Percentiles rank a stretch among this genome's conserved stretches.
phyloP scores from a whole-genome alignment of 2,797 vertebrate genomes.

The Zalophus californianus region DNA sequence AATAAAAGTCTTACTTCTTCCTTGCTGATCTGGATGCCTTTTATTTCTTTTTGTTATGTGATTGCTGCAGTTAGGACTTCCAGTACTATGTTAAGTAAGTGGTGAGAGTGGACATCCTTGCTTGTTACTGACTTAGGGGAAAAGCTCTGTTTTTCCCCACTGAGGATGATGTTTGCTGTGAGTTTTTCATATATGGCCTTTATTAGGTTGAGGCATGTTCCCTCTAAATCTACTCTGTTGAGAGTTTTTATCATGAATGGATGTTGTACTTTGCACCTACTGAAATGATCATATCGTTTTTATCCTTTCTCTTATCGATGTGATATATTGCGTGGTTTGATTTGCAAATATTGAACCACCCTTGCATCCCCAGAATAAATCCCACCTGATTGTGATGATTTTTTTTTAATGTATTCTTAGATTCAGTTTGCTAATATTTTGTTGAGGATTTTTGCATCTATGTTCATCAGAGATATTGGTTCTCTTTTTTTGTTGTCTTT shows the following conservation, averaged over 20 bases:
- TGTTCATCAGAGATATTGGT: neutral
- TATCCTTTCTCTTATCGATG: neutral
- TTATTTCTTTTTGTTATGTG: neutral
- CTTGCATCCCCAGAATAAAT: neutral
- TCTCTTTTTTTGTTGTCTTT: neutral
- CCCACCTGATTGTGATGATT: neutral
- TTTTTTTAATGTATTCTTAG: neutral
- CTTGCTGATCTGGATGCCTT: neutral
- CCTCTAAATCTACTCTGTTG: neutral
- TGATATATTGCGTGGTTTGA: neutral
- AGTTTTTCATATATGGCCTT: neutral
- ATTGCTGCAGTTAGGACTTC: neutral
- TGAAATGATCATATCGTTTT: neutral
- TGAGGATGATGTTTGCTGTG: neutral
- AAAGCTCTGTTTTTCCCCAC: neutral
- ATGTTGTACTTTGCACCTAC: neutral
- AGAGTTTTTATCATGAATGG: neutral
- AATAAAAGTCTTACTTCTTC: neutral
- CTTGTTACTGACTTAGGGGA: neutral
- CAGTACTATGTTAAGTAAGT: neutral
- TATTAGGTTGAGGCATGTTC: neutral
- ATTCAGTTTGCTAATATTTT: neutral
- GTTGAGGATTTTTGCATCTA: neutral
- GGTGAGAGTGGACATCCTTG: neutral
- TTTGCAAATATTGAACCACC: neutral